Conservation (phyloP, 1,140 invertebrate genomes). For the Drosophila kohkoa region DNA sequence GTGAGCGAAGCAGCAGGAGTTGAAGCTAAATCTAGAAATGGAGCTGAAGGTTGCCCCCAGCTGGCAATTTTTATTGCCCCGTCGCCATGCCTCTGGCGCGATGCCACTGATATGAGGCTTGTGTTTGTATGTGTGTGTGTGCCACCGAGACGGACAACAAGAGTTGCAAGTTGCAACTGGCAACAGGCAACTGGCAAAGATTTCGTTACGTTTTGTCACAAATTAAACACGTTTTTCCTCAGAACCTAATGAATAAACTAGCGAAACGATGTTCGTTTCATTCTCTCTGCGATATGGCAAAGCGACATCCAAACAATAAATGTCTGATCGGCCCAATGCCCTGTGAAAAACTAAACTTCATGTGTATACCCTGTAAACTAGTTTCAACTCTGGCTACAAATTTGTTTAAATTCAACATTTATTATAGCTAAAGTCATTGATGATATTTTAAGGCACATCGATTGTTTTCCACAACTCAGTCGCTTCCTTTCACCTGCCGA, state of each 20-base stretch:
- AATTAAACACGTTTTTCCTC: conserved; percentile 84
- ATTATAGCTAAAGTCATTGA: no score
- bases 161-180: background rate
- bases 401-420: no score
- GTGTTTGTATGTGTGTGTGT: conserved; percentile 4
- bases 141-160: conserved; percentile 4
- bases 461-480: no score
- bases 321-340: conserved; percentile 19
- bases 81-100: conserved; percentile 19
- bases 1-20: background rate
- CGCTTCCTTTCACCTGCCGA: background rate
- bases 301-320: no score
- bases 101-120: conserved; percentile 47
- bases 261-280: conserved; percentile 27
- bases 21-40: background rate
- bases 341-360: background rate
- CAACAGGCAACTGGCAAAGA: conserved; percentile 43
- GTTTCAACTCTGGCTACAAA: background rate
- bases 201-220: conserved; percentile 81
- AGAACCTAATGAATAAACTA: conserved; percentile 84
- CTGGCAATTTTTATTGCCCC: conserved; percentile 64
- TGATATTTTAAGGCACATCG: no score
- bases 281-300: conserved; percentile 20
- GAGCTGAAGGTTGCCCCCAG: background rate
- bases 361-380: background rate